These are phyloP conservation scores for Clarias gariepinus DNA, from an alignment of 2,113 vertebrate genomes.

Conservation along the genomic window DNA sequence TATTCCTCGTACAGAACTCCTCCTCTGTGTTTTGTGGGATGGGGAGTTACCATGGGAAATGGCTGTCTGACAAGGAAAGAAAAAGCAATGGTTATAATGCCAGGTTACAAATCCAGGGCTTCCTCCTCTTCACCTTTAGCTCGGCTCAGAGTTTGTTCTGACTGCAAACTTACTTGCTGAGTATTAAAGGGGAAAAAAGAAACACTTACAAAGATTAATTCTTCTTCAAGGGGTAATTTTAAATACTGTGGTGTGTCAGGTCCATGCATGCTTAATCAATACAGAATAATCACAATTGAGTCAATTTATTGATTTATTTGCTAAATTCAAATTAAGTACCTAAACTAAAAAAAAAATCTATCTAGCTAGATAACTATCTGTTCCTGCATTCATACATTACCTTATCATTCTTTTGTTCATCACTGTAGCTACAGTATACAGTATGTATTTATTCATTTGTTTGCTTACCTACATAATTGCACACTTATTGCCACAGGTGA, in stretches of 20 bases:
- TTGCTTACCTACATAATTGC: too few relatives aligned
- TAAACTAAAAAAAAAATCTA: neutral
- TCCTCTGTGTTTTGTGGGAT: constrained; percentile 46
- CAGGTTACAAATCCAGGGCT: constrained; percentile 30
- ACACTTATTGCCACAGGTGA: too few relatives aligned
- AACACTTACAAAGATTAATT: neutral
- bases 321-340: too few relatives aligned
- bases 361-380: neutral
- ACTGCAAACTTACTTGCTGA: neutral
- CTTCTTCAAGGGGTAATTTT: neutral
- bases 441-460: too few relatives aligned
- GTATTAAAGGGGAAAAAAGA: neutral
- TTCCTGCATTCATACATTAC: fast-evolving
- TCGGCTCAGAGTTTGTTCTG: neutral
- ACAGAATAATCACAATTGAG: neutral
- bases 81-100: constrained; percentile 38
- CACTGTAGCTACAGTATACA: neutral
- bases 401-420: neutral
- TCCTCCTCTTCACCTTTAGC: neutral
- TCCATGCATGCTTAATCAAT: neutral
- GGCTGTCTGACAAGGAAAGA: constrained; percentile 22
- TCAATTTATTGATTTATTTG: neutral
- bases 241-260: neutral
- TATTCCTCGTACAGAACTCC: constrained; percentile 39
- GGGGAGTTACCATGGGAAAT: constrained; percentile 59